Evolutionary conservation across 2,888 invertebrate species (phyloP).

Genomic region (Dryobotodes eremita): DNA sequence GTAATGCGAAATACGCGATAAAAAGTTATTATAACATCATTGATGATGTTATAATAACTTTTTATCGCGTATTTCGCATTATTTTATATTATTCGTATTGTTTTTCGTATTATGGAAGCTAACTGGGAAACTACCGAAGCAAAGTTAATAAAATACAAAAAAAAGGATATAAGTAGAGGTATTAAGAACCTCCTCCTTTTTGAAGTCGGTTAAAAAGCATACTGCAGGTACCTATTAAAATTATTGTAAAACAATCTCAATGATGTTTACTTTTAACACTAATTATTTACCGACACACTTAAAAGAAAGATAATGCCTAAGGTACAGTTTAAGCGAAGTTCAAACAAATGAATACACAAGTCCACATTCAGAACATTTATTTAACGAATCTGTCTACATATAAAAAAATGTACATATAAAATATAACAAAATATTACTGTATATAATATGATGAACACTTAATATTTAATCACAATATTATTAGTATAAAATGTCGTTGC

Average conservation of each 20-base stretch:
- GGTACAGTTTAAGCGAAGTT: not conserved
- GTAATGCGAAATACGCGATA: too few relatives aligned
- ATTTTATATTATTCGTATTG: too few relatives aligned
- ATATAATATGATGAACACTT: conserved; percentile 61
- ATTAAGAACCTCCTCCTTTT: too few relatives aligned
- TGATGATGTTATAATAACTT: too few relatives aligned
- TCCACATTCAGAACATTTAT: conserved; percentile 77
- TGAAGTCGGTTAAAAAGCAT: too few relatives aligned
- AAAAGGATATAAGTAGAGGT: too few relatives aligned
- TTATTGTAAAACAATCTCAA: not conserved
- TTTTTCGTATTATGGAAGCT: too few relatives aligned
- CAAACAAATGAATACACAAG: conserved; percentile 42
- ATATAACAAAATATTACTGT: conserved; percentile 67
- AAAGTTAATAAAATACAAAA: too few relatives aligned
- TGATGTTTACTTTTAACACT: not conserved
- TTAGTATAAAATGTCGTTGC: conserved; percentile 35
- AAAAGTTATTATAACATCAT: too few relatives aligned
- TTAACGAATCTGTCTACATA: conserved; percentile 74
- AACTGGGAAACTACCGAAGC: too few relatives aligned
- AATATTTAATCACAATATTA: conserved; percentile 63
- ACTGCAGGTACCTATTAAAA: not conserved
- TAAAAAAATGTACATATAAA: conserved; percentile 66
- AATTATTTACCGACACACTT: not conserved
- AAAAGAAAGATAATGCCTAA: not conserved
- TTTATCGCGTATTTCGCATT: too few relatives aligned